These are phyloP conservation scores for Paramormyrops kingsleyae DNA, from an alignment of 2,113 vertebrate genomes.

Conservation along the genomic window DNA sequence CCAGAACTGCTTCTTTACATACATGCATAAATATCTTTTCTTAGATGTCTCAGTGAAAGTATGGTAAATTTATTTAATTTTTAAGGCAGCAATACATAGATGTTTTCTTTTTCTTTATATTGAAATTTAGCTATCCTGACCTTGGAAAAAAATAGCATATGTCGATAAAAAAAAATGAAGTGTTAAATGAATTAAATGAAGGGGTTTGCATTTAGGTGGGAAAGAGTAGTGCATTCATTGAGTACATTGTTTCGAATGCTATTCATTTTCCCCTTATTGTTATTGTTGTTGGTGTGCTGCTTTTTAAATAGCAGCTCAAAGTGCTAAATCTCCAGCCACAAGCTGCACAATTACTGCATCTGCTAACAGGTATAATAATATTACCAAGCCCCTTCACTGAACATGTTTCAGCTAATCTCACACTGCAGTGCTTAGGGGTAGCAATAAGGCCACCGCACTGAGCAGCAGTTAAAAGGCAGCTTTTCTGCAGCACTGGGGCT, in stretches of 20 bases:
- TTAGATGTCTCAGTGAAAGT: background rate
- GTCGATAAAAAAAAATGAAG: background rate
- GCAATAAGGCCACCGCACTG: background rate
- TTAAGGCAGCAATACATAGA: background rate
- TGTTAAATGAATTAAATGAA: background rate
- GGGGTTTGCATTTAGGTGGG: background rate
- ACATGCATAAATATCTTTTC: background rate
- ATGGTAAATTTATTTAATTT: background rate
- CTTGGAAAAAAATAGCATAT: background rate
- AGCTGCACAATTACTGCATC: background rate
- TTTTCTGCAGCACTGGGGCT: background rate
- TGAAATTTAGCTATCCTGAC: background rate
- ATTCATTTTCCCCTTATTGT: background rate
- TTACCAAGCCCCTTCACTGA: background rate
- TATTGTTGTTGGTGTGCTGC: background rate
- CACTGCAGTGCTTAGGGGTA: background rate
- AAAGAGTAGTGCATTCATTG: background rate
- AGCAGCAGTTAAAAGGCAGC: background rate
- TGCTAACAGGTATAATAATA: background rate
- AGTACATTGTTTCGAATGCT: background rate
- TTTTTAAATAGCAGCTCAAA: background rate
- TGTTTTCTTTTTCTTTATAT: background rate
- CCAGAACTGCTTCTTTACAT: background rate
- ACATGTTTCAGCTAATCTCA: background rate
- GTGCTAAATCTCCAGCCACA: background rate